Conservation (phyloP, 2,113 vertebrate genomes). For the Nematolebias whitei region DNA sequence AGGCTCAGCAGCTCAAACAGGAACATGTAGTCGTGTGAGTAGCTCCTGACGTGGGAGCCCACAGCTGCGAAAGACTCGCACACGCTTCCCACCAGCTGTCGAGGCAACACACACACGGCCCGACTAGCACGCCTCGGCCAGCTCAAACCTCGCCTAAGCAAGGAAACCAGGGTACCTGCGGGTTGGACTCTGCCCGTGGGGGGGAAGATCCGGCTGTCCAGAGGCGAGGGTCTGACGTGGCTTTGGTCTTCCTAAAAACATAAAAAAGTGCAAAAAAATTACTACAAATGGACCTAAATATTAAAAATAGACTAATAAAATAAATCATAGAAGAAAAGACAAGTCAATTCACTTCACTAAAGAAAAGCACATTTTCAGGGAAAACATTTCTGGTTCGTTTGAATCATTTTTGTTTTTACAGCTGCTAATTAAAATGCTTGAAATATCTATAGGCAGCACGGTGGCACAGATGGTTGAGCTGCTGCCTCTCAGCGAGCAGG, state of each 20-base stretch:
- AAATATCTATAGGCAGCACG: neutral
- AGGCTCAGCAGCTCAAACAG: slow-evolving; percentile 91
- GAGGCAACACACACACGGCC: slow-evolving; percentile 83
- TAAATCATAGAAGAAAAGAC: neutral
- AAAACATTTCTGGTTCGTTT: neutral
- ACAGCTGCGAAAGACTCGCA: slow-evolving; percentile 78
- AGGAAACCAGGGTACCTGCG: slow-evolving; percentile 93
- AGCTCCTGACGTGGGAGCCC: slow-evolving; percentile 85
- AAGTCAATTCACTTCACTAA: too few relatives aligned
- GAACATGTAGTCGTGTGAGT: slow-evolving; percentile 88
- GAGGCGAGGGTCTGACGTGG: neutral
- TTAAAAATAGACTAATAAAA: neutral
- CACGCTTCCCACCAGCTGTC: slow-evolving; percentile 81
- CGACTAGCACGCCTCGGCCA: slow-evolving; percentile 84
- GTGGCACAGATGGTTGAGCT: too few relatives aligned
- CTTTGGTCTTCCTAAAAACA: slow-evolving; percentile 51
- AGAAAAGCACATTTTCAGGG: neutral
- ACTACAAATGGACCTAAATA: neutral
- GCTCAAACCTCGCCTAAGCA: slow-evolving; percentile 84
- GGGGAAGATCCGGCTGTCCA: slow-evolving; percentile 70
- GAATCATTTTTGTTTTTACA: neutral
- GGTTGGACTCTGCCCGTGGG: slow-evolving; percentile 75
- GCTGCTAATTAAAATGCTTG: neutral
- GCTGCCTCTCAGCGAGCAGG: too few relatives aligned
- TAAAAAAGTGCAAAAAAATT: neutral